phyloP scores from a whole-genome alignment of 2,113 vertebrate species.

The Cryptomyrus ogoouensis region DNA sequence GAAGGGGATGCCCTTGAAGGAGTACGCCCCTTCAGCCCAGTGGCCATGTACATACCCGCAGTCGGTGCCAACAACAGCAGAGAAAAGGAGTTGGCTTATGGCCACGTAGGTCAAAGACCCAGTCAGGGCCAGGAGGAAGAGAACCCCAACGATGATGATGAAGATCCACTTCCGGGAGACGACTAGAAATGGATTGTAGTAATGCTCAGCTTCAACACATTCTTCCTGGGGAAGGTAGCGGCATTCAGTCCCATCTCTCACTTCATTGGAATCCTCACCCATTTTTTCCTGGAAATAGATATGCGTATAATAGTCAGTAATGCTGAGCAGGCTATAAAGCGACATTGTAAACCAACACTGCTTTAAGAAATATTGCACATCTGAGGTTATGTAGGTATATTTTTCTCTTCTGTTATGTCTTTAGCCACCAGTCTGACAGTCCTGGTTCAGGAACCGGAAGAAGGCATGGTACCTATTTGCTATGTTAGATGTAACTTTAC shows the following conservation, averaged over 20 bases:
- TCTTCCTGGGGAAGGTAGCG: constrained; percentile 65
- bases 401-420: no score
- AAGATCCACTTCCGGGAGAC: constrained; percentile 54
- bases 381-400: no score
- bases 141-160: constrained; percentile 45
- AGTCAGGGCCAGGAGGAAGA: constrained; percentile 48
- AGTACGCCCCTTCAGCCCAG: constrained; percentile 48
- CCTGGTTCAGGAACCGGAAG: neutral
- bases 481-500: neutral
- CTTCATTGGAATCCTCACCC: constrained; percentile 58
- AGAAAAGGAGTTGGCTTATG: constrained; percentile 43
- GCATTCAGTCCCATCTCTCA: constrained; percentile 56
- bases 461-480: neutral
- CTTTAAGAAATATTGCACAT: no score
- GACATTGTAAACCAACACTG: no score
- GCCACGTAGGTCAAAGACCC: constrained; percentile 60
- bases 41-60: constrained; percentile 47
- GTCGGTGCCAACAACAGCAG: constrained; percentile 41
- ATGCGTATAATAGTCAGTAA: neutral
- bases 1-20: constrained; percentile 64
- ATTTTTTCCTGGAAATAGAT: constrained; percentile 44
- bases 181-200: constrained; percentile 53
- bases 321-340: no score
- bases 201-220: constrained; percentile 51
- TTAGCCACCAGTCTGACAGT: no score